Evolutionary conservation across 2,797 vertebrate genomes (phyloP).

Genomic region (Echiichthys vipera): DNA sequence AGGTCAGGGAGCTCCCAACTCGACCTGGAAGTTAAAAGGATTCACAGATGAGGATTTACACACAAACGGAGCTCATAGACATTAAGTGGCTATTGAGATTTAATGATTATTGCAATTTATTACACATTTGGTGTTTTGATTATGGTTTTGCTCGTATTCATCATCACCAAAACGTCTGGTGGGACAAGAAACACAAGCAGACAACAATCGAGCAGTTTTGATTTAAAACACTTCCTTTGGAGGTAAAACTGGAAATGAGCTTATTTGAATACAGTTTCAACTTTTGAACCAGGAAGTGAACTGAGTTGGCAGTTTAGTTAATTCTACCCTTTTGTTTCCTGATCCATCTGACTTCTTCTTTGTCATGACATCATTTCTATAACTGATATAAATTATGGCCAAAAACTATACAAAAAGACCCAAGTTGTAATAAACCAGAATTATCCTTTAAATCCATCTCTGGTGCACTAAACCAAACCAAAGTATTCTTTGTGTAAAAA

Average conservation of each 20-base stretch:
- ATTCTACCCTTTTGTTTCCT: not conserved
- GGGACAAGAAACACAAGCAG: not conserved
- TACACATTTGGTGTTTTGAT: not conserved
- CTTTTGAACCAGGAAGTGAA: constrained; percentile 18
- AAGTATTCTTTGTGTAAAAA: not conserved
- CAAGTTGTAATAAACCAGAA: not conserved
- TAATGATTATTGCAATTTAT: not conserved
- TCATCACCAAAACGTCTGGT: not conserved
- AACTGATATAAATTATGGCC: not conserved
- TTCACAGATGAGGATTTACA: constrained; percentile 22
- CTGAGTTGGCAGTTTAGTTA: constrained; percentile 5
- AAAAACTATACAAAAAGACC: not conserved
- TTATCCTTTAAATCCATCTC: not conserved
- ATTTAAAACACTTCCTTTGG: not conserved
- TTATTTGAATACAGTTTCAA: too few species aligned
- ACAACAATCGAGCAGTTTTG: not conserved
- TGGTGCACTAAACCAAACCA: not conserved
- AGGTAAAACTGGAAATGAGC: not conserved
- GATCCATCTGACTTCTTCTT: not conserved
- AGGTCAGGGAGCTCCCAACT: constrained; percentile 98
- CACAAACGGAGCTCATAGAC: not conserved
- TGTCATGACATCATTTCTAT: not conserved
- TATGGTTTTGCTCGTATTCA: not conserved
- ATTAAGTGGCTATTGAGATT: not conserved
- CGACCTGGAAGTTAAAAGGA: constrained; percentile 84